phyloP scores from a whole-genome alignment of 2,113 vertebrate species.

The Pollimyrus isidori region DNA sequence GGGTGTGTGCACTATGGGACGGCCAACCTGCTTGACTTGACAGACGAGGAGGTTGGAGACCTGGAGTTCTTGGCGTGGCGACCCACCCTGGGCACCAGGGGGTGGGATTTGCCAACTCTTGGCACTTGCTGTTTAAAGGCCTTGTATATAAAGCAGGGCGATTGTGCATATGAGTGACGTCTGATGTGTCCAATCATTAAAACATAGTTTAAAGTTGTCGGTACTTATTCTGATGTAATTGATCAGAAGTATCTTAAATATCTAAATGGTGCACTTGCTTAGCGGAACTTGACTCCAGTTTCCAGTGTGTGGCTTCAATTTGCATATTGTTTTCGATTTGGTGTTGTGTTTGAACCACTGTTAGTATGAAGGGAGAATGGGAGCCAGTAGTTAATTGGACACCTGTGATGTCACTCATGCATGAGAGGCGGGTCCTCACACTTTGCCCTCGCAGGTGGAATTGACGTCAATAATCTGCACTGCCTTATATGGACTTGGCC shows the following conservation, averaged over 20 bases:
- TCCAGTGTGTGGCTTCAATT: neutral
- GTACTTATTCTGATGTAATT: neutral
- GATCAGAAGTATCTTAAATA: neutral
- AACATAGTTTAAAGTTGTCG: neutral
- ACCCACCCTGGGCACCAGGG: neutral
- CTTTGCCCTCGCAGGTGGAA: neutral
- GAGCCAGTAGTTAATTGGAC: neutral
- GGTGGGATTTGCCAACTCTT: neutral
- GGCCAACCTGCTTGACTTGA: slow-evolving; percentile 6
- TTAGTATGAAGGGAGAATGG: neutral
- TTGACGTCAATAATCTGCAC: neutral
- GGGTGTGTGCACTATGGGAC: neutral
- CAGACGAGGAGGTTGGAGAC: neutral
- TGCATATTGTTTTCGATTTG: neutral
- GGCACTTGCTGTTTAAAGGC: neutral
- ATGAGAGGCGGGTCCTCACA: neutral
- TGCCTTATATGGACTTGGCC: neutral
- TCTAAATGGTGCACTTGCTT: neutral
- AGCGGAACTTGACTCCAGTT: neutral
- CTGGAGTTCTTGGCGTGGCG: neutral
- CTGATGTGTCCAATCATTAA: neutral
- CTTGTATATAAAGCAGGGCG: neutral
- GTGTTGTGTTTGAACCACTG: neutral
- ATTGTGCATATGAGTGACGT: neutral
- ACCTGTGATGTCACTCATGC: neutral